A percentile compares a stretch with the other conserved stretches of the same genome.
These are phyloP conservation scores for Macrotis lagotis DNA, from an alignment of 2,113 vertebrate species.

Conservation along the genomic window DNA sequence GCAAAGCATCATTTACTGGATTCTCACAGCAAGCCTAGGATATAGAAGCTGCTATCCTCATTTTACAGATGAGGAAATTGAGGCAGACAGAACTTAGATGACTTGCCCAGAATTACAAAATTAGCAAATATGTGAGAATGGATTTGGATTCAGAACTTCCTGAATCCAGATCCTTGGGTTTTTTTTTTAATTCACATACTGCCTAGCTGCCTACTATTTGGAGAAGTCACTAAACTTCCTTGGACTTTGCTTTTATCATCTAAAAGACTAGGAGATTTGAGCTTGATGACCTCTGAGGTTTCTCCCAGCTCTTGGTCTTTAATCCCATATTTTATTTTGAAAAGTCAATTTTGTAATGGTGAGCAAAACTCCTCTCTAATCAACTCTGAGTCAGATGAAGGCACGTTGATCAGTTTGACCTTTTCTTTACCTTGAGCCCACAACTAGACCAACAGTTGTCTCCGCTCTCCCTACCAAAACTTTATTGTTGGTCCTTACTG, in stretches of 20 bases:
- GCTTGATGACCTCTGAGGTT: neutral
- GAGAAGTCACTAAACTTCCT: neutral
- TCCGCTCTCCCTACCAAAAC: neutral
- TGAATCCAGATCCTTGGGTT: neutral
- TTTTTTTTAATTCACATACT: neutral
- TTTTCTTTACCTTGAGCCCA: slow-evolving; percentile 30
- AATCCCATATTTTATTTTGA: neutral
- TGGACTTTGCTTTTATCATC: neutral
- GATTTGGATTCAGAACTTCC: neutral
- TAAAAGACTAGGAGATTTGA: neutral
- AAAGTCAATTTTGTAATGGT: neutral
- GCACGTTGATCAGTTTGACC: neutral
- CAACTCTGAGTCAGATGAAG: neutral
- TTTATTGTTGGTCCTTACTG: neutral
- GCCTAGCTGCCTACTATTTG: neutral
- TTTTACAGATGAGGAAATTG: neutral
- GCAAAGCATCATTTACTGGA: neutral
- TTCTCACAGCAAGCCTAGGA: neutral
- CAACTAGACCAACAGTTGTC: neutral
- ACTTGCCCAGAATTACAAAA: neutral
- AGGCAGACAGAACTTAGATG: neutral
- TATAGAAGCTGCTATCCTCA: neutral
- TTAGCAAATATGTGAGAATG: neutral
- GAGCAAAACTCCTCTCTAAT: neutral
- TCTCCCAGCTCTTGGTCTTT: neutral